These are phyloP conservation scores for Ornithorhynchus anatinus DNA, from an alignment of 2,113 vertebrate species.

Conservation along the genomic window DNA sequence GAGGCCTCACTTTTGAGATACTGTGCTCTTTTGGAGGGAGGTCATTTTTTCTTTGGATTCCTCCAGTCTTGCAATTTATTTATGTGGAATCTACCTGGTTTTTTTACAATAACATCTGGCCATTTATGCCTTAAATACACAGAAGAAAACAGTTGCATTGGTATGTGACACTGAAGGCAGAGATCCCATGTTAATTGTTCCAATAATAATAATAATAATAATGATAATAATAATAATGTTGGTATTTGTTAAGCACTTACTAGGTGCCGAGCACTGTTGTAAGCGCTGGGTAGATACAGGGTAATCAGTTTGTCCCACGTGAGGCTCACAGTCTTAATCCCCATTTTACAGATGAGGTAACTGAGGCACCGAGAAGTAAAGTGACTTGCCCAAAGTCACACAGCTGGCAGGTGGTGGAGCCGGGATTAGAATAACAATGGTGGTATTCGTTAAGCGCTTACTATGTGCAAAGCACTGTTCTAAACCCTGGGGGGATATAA, in stretches of 20 bases:
- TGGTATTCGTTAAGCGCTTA: no score
- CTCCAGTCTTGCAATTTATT: conserved; percentile 68
- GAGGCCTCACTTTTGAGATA: conserved; percentile 69
- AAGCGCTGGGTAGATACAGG: no score
- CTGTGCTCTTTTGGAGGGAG: conserved; percentile 66
- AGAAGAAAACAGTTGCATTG: conserved; percentile 71
- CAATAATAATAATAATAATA: no score
- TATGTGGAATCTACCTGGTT: conserved; percentile 60
- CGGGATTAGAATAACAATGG: no score
- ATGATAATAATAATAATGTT: no score
- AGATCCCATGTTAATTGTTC: conserved; percentile 73
- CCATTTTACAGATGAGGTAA: background rate
- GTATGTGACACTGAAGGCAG: conserved; percentile 75
- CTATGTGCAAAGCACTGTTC: no score
- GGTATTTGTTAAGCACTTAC: no score
- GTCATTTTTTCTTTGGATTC: conserved; percentile 65
- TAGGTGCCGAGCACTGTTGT: no score
- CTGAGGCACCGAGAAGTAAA: background rate
- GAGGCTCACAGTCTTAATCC: no score
- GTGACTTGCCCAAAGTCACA: background rate
- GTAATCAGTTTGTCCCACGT: no score
- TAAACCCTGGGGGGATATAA: no score
- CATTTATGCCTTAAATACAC: conserved; percentile 70
- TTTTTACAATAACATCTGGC: conserved; percentile 69
- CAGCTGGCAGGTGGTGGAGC: background rate